Conservation (phyloP, 2,888 invertebrate genomes). For the Cenopis cana region DNA sequence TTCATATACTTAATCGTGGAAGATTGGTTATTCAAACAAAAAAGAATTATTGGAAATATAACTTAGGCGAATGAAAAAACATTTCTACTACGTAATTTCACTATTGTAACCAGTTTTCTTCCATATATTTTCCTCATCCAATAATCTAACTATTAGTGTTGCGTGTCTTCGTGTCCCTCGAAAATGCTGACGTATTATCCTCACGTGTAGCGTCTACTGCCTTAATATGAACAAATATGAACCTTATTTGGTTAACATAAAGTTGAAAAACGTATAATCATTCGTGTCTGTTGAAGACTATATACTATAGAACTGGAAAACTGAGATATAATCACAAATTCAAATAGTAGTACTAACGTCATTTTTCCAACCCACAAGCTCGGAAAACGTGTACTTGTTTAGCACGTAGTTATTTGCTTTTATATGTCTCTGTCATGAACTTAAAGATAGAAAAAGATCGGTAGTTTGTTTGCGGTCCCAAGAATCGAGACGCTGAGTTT, state of each 20-base stretch:
- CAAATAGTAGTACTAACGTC: background rate
- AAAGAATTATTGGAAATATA: too few relatives aligned
- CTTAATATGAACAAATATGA: background rate
- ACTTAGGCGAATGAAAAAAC: too few relatives aligned
- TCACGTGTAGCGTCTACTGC: background rate
- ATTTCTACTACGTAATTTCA: too few relatives aligned
- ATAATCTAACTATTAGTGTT: conserved; percentile 1
- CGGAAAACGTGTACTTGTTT: background rate
- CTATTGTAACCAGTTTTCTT: conserved; percentile 3
- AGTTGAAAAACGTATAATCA: background rate
- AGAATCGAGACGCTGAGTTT: background rate
- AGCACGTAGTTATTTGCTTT: background rate
- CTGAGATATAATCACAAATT: background rate
- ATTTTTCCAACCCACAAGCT: background rate
- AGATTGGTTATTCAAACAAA: too few relatives aligned
- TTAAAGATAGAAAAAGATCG: background rate
- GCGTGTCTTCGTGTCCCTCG: conserved; percentile 25
- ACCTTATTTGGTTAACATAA: background rate
- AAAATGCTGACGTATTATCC: conserved; percentile 21
- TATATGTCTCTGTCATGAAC: background rate
- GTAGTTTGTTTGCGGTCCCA: background rate
- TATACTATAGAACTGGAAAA: too few relatives aligned
- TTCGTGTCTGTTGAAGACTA: background rate
- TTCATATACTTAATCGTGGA: too few relatives aligned
- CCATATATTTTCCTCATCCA: conserved; percentile 3